These are phyloP conservation scores for Boloria euphrosyne DNA, from an alignment of 2,888 invertebrate species.

Conservation along the genomic window DNA sequence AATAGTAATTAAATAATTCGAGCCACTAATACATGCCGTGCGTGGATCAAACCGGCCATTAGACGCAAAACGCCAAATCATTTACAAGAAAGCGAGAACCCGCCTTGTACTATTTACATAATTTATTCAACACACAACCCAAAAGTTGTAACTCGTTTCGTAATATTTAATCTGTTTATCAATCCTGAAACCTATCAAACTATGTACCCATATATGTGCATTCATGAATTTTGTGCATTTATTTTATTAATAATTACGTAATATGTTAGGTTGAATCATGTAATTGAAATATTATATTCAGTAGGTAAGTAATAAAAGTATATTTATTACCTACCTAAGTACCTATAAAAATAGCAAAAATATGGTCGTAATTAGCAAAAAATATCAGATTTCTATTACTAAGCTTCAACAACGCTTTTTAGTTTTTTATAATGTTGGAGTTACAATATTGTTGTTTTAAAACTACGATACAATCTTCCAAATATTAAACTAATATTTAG, in stretches of 20 bases:
- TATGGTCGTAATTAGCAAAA: background rate
- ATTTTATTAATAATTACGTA: too few relatives aligned
- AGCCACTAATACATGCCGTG: constrained; percentile 61
- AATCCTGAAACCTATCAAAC: too few relatives aligned
- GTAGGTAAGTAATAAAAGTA: too few relatives aligned
- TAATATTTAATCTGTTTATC: background rate
- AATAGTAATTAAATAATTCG: constrained; percentile 75
- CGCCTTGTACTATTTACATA: constrained; percentile 77
- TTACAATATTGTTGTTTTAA: constrained; percentile 55
- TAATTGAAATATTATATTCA: too few relatives aligned
- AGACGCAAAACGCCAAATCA: constrained; percentile 75
- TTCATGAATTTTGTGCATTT: too few relatives aligned
- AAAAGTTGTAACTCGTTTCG: constrained; percentile 45
- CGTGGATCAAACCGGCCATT: constrained; percentile 64
- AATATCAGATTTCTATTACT: background rate
- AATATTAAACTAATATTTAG: constrained; percentile 83
- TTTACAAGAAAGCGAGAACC: constrained; percentile 79
- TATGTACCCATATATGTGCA: too few relatives aligned
- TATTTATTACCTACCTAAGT: too few relatives aligned
- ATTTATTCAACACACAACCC: constrained; percentile 66
- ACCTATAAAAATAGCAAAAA: background rate
- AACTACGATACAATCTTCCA: constrained; percentile 72
- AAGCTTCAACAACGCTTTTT: background rate
- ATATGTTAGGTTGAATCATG: too few relatives aligned
- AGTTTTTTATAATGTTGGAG: constrained; percentile 39